Base-by-base conservation (phyloP, 2,888 invertebrate species). In the Xiphydria camelus region DNA sequence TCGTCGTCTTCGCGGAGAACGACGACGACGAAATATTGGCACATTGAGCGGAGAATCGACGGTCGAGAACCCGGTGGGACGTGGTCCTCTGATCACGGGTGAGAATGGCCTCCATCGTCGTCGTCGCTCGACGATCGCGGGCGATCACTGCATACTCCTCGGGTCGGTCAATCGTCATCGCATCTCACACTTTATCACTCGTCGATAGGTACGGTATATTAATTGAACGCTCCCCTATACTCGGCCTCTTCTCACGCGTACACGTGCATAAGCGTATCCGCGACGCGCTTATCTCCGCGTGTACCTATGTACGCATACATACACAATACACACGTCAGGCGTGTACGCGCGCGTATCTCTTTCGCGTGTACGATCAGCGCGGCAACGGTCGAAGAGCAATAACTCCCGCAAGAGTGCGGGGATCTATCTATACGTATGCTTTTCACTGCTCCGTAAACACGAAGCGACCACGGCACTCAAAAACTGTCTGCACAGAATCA, bases 61-160 rank as follows among this genome's bases (percentile, higher is more conserved):
- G 29, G 29, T 66, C 64, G 22, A 58, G 45, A 10, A 72, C 61
- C 46, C 73, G 50, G 38, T 74, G 74, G 14, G 59, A 59, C 7
- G 74, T 74, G 38, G 72, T 73, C 58, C 74, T 67, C 49, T 73
- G 74, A 49, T 74, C 74, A 29, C 74, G 67, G 2, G 23, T 48
- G 34, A 74, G 53, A 31, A 74, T 72, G 35, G 55, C 64, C 50
- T 68, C 65, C 68, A 74, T 72, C 14, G 49, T 55, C 41, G 1
- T 77, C 79, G 47, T 22, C 34, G 25, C 45, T 42, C 15, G n/a
- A 38, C 32, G 7, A 14, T 20, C 39, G 20, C 29, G 18, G 31
- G 22, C 17, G 10, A 40, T 33, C 57, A 52, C 47, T 45, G 51
- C 54, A 52, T 57, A 55, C 52, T 55, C 37, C 40, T 45, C 38